Evolutionary conservation across 2,888 invertebrate species (phyloP).

Genomic region (Calameuta pallipes): DNA sequence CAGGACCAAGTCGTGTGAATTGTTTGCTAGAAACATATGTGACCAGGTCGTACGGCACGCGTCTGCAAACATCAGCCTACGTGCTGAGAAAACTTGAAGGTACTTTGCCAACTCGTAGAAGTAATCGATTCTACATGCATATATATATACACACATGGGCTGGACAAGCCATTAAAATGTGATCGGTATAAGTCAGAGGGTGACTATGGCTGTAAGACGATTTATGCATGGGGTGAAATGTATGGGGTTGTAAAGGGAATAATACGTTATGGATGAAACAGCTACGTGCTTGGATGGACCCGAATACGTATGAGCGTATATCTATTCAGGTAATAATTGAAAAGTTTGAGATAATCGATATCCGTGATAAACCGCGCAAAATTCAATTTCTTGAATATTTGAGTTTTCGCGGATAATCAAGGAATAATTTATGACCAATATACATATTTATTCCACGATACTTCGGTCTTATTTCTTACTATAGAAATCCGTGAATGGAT

Average conservation of each 20-base stretch:
- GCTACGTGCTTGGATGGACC: neutral
- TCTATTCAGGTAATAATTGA: neutral
- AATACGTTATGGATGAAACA: neutral
- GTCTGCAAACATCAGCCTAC: constrained; percentile 6
- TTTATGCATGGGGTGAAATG: neutral
- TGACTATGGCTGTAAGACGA: neutral
- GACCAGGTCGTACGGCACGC: constrained; percentile 2
- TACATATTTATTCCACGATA: too few species aligned
- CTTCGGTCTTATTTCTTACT: too few species aligned
- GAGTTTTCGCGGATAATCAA: too few species aligned
- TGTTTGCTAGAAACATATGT: neutral
- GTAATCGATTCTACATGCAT: neutral
- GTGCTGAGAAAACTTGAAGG: neutral
- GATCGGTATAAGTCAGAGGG: neutral
- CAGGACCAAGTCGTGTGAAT: constrained; percentile 1
- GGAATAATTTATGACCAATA: too few species aligned
- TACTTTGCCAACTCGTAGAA: neutral
- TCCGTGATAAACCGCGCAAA: neutral
- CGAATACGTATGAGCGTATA: neutral
- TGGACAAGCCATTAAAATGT: neutral
- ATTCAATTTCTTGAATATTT: neutral
- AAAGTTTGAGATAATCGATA: neutral
- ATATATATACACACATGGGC: neutral
- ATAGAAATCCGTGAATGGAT: neutral
- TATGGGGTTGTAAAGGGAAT: neutral